Evolutionary conservation across 2,888 invertebrate genomes (phyloP), one percentile per base, ranked within the genome.

Genomic region (Zele albiditarsus): DNA sequence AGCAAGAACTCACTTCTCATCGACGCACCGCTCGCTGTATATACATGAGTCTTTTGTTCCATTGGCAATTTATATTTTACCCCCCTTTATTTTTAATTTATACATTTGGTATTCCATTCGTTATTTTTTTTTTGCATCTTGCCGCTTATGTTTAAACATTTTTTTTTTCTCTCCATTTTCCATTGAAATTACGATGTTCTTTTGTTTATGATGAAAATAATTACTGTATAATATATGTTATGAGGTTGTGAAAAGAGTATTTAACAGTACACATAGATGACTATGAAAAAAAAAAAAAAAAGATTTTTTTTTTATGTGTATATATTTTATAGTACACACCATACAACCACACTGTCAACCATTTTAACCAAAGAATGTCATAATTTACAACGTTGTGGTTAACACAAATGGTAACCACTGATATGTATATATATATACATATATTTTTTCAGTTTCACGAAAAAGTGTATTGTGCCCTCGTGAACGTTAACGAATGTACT

Each of bases 361-460:
- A 53, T 53, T 71, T 63, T 20, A 49, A 49, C 63, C 8, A 23
- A 63, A 63, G 71, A 71, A 71, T 71, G 71, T 71, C 71, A 58
- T 53, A 53, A 38, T 66, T 72, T 57, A 72, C 53, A 57, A 25
- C 57, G 31, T 31, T 72, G 66, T 38, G 57, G 66, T 53, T 31
- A 66, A 72, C 31, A 28, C 65, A 63, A 20, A 63, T 31, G 33
- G 8, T 63, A 20, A 31, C 33, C 20, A 10, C 53, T 23, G 1
- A 8, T 53, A 20, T 53, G 6, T 53, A 8, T 53, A n/a, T 49
- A 3, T n/a, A n/a, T 8, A 20, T n/a, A n/a, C n/a, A n/a, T n/a
- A n/a, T n/a, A n/a, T 53, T 53, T 20, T 53, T 53, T 6, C 2
- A 20, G 3, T 53, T 20, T 20, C 20, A 53, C n/a, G 6, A 20